Evolutionary conservation across 2,113 vertebrate genomes (phyloP), one percentile per base, ranked within the genome.

Genomic region (Gasterosteus nipponicus): DNA sequence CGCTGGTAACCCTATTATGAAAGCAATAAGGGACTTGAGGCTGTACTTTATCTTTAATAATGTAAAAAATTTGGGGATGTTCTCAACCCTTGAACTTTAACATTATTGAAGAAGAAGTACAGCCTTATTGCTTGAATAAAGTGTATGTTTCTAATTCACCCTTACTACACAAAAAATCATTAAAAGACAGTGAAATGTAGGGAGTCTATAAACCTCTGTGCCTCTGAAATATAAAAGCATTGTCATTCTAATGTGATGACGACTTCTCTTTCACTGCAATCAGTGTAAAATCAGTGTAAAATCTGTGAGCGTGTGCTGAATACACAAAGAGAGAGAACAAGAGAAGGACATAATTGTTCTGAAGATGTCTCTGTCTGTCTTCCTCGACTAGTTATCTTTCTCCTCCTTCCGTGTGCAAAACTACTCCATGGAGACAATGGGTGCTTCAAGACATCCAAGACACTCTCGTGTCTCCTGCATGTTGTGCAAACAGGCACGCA

Each of bases 161-260:
- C 29, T 44, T 16, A 33, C n/a, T 41, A 16, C 1, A 49, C 51
- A 54, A 65, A 54, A 61, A 59, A 10, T 49, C 10, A 58, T 22
- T 71, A 11, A 46, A 65, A 84, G 56, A 47, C 44, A 57, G 62
- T 29, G 44, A 77, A 70, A 73, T 22, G 12, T 38, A 75, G 59
- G 26, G 56, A 75, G 47, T 19, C 64, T 76, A 80, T 75, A 77
- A 64, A 62, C 61, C 56, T 59, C 65, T 31, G 63, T 70, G 76
- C 67, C 38, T 47, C 64, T 62, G 59, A 77, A 73, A 89, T 60
- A 84, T 87, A 76, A 87, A 75, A 87, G 78, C 54, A 61, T 10
- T 49, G 46, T 81, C 77, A 80, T 79, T 85, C 26, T 57, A 72
- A 84, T 76, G 61, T 71, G 66, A 80, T 71, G 69, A 77, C 63